Base-by-base conservation (phyloP, 2,797 vertebrate genomes). In the Sebastes matsubarae region DNA sequence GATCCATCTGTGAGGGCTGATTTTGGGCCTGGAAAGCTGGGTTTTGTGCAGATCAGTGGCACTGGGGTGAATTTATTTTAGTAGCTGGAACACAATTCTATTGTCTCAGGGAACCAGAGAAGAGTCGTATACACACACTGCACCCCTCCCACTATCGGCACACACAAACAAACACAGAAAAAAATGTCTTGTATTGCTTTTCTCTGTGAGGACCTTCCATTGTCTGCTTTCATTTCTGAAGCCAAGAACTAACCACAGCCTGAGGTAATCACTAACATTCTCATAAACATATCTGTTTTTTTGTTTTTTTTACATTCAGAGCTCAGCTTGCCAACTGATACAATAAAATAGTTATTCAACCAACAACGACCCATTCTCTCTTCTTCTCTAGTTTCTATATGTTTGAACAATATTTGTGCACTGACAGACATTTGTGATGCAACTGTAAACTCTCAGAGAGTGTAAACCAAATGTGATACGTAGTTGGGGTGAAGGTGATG, bases 1-100 rank as follows among this genome's bases (percentile, higher is more conserved):
- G 30, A 84, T 87, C 72, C 78, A 81, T 88, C 82, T 85, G 75
- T 61, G 67, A 64, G 52, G 38, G 8, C 11, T 81, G 82, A 80
- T 81, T 83, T 46, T 29, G 55, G 30, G 20, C 70, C 71, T 58
- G 34, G 58, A 64, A 77, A 82, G 74, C 71, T 55, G 72, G 54
- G 63, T 80, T 87, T 73, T 78, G 58, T 81, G 79, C 50, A 29
- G 67, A 77, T 81, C 68, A 60, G 75, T 74, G 66, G 73, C 69
- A 82, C 5, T 8, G 34, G 67, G 50, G 59, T 77, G 81, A 84
- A 77, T 67, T 75, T 68, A 73, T 88, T 86, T 85, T 64, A 63
- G 63, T 30, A 57, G 71, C 79, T 74, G 72, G 55, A 82, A 80
- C 76, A 61, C 61, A 68, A 58, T 79, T 58, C 68, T 80, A 66